Percentiles rank a stretch among this genome's conserved stretches.
Evolutionary conservation across 1,140 invertebrate species (phyloP).

Genomic region (Trachelipus rathkii): DNA sequence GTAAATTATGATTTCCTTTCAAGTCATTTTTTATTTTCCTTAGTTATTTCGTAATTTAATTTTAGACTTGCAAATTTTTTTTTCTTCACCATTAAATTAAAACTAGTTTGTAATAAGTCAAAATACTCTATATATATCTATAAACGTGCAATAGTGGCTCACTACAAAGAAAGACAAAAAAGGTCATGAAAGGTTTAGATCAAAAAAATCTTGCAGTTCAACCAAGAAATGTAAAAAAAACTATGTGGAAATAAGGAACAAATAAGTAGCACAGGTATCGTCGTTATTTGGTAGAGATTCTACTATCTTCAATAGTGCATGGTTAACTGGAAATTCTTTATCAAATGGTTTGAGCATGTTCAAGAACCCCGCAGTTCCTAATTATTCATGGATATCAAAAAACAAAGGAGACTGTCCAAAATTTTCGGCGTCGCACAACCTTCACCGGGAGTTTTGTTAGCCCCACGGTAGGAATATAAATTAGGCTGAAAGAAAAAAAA

Average conservation of each 20-base stretch:
- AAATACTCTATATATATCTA: no score
- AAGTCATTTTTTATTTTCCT: no score
- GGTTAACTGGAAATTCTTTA: constrained; percentile 79
- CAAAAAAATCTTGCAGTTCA: no score
- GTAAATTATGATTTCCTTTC: no score
- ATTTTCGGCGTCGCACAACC: constrained; percentile 98
- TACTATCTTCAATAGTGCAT: constrained; percentile 84
- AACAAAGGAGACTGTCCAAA: constrained; percentile 94
- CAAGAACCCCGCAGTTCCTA: constrained; percentile 78
- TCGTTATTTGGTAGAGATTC: constrained; percentile 84
- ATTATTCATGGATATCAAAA: constrained; percentile 99
- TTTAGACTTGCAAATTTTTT: no score
- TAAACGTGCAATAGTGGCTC: no score
- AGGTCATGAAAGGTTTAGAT: no score
- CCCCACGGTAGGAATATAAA: constrained; percentile 97
- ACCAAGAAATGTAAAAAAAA: background rate
- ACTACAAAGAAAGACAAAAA: no score
- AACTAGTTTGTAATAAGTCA: no score
- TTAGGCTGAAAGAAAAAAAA: constrained; percentile 84
- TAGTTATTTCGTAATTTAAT: no score
- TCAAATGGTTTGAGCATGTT: constrained; percentile 73
- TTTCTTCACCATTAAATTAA: no score
- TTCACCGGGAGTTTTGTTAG: constrained; percentile 96
- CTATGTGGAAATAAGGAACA: background rate
- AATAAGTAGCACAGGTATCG: constrained; percentile 36